Percentiles rank a stretch among this genome's conserved stretches.
Conservation (phyloP, 2,797 vertebrate species). For the Chaenodraco wilsoni region DNA sequence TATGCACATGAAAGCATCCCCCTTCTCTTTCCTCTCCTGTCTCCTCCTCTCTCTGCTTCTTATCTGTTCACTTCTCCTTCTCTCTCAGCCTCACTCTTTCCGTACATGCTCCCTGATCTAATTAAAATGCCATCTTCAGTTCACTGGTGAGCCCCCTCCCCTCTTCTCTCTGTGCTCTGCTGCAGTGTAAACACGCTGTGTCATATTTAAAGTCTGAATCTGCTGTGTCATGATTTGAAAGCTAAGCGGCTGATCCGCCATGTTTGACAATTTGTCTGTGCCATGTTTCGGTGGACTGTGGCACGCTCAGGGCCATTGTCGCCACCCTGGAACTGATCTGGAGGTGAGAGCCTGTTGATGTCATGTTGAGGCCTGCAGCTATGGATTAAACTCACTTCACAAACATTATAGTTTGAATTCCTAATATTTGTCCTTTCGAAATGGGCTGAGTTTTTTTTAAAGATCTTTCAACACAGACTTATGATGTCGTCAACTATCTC, state of each 20-base stretch:
- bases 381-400: constrained; percentile 13
- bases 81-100: constrained; percentile 50
- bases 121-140: constrained; percentile 80
- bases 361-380: constrained; percentile 5
- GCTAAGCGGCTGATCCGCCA: constrained; percentile 60
- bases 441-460: constrained; percentile 10
- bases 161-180: constrained; percentile 54
- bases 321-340: constrained; percentile 24
- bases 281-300: constrained; percentile 33
- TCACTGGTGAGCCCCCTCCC: constrained; percentile 55
- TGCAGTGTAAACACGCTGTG: constrained; percentile 76
- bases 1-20: constrained; percentile 55
- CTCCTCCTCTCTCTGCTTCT: constrained; percentile 43
- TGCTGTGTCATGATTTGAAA: constrained; percentile 72
- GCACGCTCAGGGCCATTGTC: constrained; percentile 28
- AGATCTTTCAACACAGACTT: not conserved
- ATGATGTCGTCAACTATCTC: not conserved
- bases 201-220: constrained; percentile 72
- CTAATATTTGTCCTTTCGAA: constrained; percentile 20
- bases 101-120: constrained; percentile 68
- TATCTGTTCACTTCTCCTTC: constrained; percentile 55
- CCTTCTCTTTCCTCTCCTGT: constrained; percentile 30
- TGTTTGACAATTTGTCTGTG: constrained; percentile 61
- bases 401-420: not conserved
- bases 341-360: constrained; percentile 19